Base-by-base conservation (phyloP, 2,113 vertebrate genomes). In the Laterallus jamaicensis region DNA sequence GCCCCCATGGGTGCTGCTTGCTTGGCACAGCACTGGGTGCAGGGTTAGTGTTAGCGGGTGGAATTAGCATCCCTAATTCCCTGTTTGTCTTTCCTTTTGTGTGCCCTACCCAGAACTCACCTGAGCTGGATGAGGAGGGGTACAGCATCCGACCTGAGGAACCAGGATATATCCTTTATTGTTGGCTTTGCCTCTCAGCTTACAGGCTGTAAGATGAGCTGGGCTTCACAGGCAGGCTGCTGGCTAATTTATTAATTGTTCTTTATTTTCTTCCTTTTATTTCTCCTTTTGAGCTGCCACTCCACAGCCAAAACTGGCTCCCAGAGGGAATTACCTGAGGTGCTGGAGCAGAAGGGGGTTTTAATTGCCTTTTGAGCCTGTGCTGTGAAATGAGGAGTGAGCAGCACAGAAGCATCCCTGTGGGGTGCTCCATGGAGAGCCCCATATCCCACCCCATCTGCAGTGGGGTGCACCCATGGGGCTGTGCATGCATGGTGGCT, bases 111-210 rank as follows among this genome's bases (percentile, higher is more conserved):
- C 95, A 99, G 99, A 99, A 99, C 66, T 99, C 99, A 9, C 99
- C 99, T 8, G 99, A 99, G 82, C 98, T 99, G 76, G 99, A 99
- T 85, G 99, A 99, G 90, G 99, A 99, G 97, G 99, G 99, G 10
- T 99, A 99, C 97, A 99, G 99, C 97, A 98, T 99, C 95, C 98
- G 99, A 91, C 99, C 99, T 0, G 99, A 99, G 66, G 99, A 99
- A 92, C 98, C 98, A 9, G 98, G 98, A 97, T 98, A 99, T 99
- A 99, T 99, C 99, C 99, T 99, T 98, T 75, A n/a, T 19, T 47
- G 84, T 69, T 35, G 60, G 63, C 56, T 91, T 59, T 55, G 25
- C 31, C 60, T 82, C 64, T 78, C 3, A 12, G 40, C 3, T 74
- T 75, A 6, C 39, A 56, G 44, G 32, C 47, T 35, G 10, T 37